These are phyloP conservation scores for Hemitrygon akajei DNA, from an alignment of 2,797 vertebrate species.

Conservation along the genomic window DNA sequence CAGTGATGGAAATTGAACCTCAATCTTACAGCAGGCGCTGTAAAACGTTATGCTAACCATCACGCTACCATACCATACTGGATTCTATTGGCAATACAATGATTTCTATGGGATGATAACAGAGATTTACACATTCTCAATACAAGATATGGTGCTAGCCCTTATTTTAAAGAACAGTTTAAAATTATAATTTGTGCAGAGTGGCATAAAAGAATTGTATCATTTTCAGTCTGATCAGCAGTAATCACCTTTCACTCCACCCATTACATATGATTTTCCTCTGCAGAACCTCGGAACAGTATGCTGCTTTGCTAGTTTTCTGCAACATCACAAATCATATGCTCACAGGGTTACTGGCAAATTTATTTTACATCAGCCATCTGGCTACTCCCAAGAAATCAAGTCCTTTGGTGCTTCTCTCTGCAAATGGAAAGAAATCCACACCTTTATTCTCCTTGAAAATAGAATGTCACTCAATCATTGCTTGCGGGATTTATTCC, in stretches of 20 bases:
- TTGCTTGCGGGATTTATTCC: background rate
- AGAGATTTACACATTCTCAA: background rate
- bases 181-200: background rate
- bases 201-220: background rate
- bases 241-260: background rate
- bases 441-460: background rate
- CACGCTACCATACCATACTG: too few relatives aligned
- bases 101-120: background rate
- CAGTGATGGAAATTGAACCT: too few relatives aligned
- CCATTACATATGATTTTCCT: background rate
- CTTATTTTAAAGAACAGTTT: background rate
- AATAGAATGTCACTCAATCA: background rate
- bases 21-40: too few relatives aligned
- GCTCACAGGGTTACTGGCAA: background rate
- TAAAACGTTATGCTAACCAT: too few relatives aligned
- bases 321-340: background rate
- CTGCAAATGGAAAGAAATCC: slow-evolving; percentile 11
- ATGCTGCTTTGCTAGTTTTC: background rate
- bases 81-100: too few relatives aligned
- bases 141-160: background rate
- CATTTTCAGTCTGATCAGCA: background rate
- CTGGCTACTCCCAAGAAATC: background rate
- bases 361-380: background rate
- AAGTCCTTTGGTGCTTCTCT: background rate
- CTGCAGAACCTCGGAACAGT: background rate